A percentile compares a stretch with the other conserved stretches of the same genome.
These are phyloP conservation scores for Varanus komodoensis DNA, from an alignment of 2,113 vertebrate species.

Conservation along the genomic window DNA sequence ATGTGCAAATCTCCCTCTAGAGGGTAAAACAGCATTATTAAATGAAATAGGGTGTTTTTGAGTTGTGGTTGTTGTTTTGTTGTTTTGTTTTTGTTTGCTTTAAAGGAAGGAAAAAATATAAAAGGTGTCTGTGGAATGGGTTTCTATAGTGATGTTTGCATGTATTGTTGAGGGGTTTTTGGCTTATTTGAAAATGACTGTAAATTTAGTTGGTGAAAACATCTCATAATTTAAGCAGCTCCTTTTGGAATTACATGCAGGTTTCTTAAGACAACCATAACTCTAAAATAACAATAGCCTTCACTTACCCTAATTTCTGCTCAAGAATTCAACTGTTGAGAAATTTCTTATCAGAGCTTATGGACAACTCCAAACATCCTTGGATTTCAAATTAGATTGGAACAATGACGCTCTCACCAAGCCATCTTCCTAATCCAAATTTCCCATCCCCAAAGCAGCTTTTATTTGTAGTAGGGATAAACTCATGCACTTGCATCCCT, in stretches of 20 bases:
- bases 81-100: too few species aligned
- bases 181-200: slow-evolving; percentile 16
- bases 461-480: too few species aligned
- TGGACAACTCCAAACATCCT: neutral
- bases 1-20: slow-evolving; percentile 50
- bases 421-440: too few species aligned
- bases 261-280: slow-evolving; percentile 20
- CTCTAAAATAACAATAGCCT: neutral
- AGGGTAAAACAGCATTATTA: slow-evolving; percentile 61
- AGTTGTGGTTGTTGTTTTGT: too few species aligned
- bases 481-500: too few species aligned
- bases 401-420: too few species aligned
- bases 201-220: slow-evolving; percentile 34
- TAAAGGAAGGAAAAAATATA: slow-evolving; percentile 42
- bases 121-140: slow-evolving; percentile 34
- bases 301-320: neutral
- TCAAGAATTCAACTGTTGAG: neutral
- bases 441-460: too few species aligned
- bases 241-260: neutral
- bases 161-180: slow-evolving; percentile 23
- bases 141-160: slow-evolving; percentile 63
- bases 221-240: slow-evolving; percentile 35
- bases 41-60: slow-evolving; percentile 18
- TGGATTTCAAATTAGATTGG: too few species aligned
- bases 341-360: neutral